Conservation (phyloP, 2,797 vertebrate species). For the Cephalopachus bancanus region DNA sequence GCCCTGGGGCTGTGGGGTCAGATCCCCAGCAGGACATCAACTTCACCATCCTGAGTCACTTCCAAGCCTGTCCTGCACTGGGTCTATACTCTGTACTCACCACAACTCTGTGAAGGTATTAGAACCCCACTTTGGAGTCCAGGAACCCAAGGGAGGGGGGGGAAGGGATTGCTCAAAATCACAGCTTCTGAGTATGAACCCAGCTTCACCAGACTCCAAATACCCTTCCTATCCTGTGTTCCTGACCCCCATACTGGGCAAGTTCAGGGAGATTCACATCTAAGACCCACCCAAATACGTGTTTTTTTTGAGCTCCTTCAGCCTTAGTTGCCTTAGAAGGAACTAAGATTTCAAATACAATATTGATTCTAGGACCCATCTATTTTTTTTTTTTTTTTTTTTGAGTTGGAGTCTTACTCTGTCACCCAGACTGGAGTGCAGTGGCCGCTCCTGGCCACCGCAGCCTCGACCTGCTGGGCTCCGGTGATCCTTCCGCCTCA, state of each 20-base stretch:
- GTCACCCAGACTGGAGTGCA: not conserved
- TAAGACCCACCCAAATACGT: constrained; percentile 61
- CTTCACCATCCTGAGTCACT: not conserved
- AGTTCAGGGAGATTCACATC: constrained; percentile 41
- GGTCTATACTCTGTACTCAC: not conserved
- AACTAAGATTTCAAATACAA: constrained; percentile 62
- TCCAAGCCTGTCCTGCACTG: not conserved
- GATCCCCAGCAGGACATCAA: not conserved
- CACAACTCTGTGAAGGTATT: not conserved
- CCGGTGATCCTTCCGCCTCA: no score
- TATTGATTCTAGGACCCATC: constrained; percentile 47
- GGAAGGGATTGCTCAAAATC: not conserved
- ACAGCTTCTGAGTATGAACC: constrained; percentile 13
- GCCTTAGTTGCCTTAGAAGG: constrained; percentile 56
- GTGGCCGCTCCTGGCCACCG: no score
- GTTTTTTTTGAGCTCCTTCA: constrained; percentile 29
- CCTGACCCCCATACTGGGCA: not conserved
- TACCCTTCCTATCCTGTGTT: constrained; percentile 43
- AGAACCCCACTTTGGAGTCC: not conserved
- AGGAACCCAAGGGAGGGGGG: not conserved
- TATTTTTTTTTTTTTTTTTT: not conserved
- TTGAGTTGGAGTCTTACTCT: not conserved
- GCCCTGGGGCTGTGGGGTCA: not conserved
- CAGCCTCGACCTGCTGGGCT: no score
- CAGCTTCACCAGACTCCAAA: constrained; percentile 35